Base-by-base conservation (phyloP, 2,888 invertebrate species). In the Drosophila cognata region DNA sequence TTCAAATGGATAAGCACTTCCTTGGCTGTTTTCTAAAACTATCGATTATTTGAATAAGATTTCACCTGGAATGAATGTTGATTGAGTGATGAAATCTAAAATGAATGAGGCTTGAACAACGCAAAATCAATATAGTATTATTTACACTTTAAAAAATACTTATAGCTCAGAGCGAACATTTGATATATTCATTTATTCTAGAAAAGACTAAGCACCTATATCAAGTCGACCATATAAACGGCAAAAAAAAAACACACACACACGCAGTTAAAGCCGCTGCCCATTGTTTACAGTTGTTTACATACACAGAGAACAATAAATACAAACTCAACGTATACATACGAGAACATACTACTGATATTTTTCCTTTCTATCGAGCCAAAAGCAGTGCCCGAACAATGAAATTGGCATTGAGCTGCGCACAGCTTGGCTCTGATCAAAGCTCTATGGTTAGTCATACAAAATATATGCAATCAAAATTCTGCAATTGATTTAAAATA, bases 321-420 rank as follows among this genome's bases (percentile, higher is more conserved):
- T 48, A 36, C 38, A 38, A n/a, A 57, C 36, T 29, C 64, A 57
- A 33, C 56, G 33, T 46, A 53, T 21, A 52, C 10, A 51, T 41
- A 46, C 56, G 21, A 63, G 36, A 71, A 77, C 63, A 67, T 58
- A 41, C 57, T 81, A 63, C 71, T 80, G 65, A 63, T 50, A 48
- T 63, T 71, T 58, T 52, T 46, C 64, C 78, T 62, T 78, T 78
- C 78, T 63, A 68, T 57, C 8, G 33, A 56, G 50, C 50, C 38
- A 53, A 59, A 41, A 48, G 13, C 43, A 29, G 53, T 50, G 25
- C n/a, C 57, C 50, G 43, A 69, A 67, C 68, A 67, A 72, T 75
- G 57, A 62, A 64, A 70, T 69, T 84, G 88, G 56, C 84, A 82
- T 82, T 82, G 70, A 77, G 68, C 63, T 36, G 59, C 41, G 28